Evolutionary conservation across 1,140 invertebrate species (phyloP), one percentile per base, ranked within the genome.

Genomic region (Anastrepha obliqua): DNA sequence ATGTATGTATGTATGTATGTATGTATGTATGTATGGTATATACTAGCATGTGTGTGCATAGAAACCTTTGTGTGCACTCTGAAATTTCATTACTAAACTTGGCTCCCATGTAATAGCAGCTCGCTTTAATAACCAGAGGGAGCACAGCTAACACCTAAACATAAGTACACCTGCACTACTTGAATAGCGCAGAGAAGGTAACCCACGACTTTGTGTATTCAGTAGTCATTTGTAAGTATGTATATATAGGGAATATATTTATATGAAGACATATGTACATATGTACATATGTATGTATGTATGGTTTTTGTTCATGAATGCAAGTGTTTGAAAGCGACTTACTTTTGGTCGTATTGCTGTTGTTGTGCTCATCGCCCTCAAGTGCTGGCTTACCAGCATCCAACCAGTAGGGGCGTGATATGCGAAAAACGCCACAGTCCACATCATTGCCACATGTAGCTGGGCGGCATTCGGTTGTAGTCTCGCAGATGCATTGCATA

Each of bases 371-470:
- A 13, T 85, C 65, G 51, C 29, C 87, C 11, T 88, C 47, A 60
- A 59, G n/a, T 60, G 70, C 62, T 81, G 85, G 87, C 51, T 60
- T 74, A n/a, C 88, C 88, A 44, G 87, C 89, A 87, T 93, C 92
- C 86, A 88, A 59, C 90, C 91, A 93, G 87, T 93, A 93, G 5
- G 44, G 47, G 55, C 8, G 86, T 47, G 89, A 91, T 88, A 93
- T 92, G 74, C 90, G 89, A 90, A 89, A 93, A 87, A 90, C 87
- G 85, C 92, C 91, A 70, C 89, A 93, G 13, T 87, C 87, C 7
- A 86, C 74, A 51, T 44, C 42, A 7, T 86, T 74, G 29, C 86
- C 70, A 67, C 91, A 92, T 60, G 64, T 88, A 29, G 58, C 88
- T 44, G 87, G 88, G 67, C 86, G 74, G 85, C 89, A 88, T 42